Percentiles rank a stretch among this genome's conserved stretches.
These are phyloP conservation scores for Acarapis woodi DNA, from an alignment of 1,140 invertebrate species.

Conservation along the genomic window DNA sequence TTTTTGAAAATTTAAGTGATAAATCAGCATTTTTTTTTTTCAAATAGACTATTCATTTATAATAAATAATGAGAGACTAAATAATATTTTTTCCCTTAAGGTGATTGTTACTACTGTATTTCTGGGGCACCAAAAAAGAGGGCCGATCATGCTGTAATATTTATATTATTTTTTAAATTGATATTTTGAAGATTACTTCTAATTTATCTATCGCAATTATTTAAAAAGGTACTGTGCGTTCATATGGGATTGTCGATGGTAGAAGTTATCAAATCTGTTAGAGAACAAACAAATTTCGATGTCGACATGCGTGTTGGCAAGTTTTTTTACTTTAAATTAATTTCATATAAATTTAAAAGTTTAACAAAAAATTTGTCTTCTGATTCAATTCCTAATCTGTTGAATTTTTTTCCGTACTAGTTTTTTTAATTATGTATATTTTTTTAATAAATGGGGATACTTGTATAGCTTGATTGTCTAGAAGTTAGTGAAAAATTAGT, in stretches of 20 bases:
- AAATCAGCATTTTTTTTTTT: too few species aligned
- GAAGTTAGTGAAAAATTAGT: not conserved
- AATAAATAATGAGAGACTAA: too few species aligned
- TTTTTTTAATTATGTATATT: not conserved
- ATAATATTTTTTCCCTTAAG: too few species aligned
- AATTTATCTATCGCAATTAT: too few species aligned
- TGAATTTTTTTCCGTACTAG: not conserved
- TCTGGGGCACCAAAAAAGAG: conserved; percentile 52
- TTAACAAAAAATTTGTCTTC: too few species aligned
- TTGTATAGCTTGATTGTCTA: not conserved
- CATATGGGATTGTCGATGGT: conserved; percentile 90
- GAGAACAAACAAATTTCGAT: conserved; percentile 68
- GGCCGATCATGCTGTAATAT: conserved; percentile 74
- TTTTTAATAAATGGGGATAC: not conserved
- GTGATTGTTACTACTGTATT: conserved; percentile 85
- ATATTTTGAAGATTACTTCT: too few species aligned
- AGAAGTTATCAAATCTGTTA: conserved; percentile 82
- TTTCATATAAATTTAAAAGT: too few species aligned
- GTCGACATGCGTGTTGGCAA: conserved; percentile 96
- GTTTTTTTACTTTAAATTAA: too few species aligned
- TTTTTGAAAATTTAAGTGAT: too few species aligned
- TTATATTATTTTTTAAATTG: too few species aligned
- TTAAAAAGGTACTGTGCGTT: conserved; percentile 54
- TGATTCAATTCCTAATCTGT: conserved; percentile 16
- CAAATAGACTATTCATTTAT: too few species aligned